phyloP scores from a whole-genome alignment of 2,888 invertebrate species.

The Drosophila planitibia region DNA sequence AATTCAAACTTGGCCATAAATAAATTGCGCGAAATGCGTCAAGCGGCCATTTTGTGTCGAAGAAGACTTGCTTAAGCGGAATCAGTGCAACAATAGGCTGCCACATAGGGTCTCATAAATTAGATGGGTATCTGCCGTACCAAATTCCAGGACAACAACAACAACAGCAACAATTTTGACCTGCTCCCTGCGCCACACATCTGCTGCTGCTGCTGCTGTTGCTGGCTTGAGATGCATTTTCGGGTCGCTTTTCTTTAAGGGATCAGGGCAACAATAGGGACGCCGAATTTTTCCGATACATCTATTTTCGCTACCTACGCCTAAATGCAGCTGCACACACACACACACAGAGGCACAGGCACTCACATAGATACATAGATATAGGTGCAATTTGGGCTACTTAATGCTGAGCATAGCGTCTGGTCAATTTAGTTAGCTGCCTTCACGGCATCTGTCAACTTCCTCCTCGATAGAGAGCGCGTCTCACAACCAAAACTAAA shows the following conservation, averaged over 20 bases:
- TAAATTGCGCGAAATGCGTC: constrained; percentile 25
- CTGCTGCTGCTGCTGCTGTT: constrained; percentile 33
- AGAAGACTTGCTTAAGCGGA: constrained; percentile 24
- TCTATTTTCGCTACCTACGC: constrained; percentile 52
- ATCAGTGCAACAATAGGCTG: constrained; percentile 24
- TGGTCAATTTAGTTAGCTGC: constrained; percentile 68
- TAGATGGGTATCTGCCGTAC: constrained; percentile 40
- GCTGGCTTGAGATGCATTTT: constrained; percentile 34
- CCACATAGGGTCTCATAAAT: constrained; percentile 38
- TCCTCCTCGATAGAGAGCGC: constrained; percentile 40
- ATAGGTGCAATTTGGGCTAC: constrained; percentile 60
- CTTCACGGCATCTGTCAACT: constrained; percentile 67
- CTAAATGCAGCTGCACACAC: constrained; percentile 41
- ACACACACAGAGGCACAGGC: not conserved
- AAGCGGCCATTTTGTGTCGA: constrained; percentile 51
- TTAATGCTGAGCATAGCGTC: constrained; percentile 62
- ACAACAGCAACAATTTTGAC: constrained; percentile 58
- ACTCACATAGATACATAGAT: not conserved
- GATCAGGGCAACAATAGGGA: constrained; percentile 56
- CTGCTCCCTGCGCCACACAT: constrained; percentile 63
- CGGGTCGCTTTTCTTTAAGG: constrained; percentile 61
- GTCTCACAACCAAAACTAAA: not conserved
- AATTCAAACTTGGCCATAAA: constrained; percentile 17
- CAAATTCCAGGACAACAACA: constrained; percentile 46
- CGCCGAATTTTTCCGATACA: constrained; percentile 40